Conservation (phyloP, 2,797 vertebrate genomes). For the Capromys pilorides region DNA sequence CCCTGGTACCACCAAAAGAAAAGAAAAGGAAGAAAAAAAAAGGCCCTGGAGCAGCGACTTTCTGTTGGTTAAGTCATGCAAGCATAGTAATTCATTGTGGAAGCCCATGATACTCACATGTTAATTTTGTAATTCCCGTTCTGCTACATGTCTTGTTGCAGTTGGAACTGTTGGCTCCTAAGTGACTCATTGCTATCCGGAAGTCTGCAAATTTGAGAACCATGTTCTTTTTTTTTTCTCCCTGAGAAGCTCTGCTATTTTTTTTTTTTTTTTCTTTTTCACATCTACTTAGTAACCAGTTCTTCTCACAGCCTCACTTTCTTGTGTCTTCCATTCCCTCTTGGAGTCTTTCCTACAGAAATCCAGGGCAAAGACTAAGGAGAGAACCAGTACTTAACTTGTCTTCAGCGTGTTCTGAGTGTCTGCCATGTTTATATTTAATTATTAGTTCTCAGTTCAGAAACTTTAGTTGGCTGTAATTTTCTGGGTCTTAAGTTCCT, state of each 20-base stretch:
- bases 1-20: too few species aligned
- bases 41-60: neutral
- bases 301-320: neutral
- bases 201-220: neutral
- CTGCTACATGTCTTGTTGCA: neutral
- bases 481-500: neutral
- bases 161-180: neutral
- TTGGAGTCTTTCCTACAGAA: neutral
- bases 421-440: neutral
- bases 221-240: neutral
- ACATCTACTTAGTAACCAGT: neutral
- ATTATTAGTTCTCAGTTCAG: neutral
- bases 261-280: neutral
- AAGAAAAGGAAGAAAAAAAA: too few species aligned
- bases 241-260: neutral
- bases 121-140: neutral
- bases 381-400: neutral
- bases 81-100: neutral
- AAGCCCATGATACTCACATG: neutral
- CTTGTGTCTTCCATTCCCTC: neutral
- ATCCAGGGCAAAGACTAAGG: neutral
- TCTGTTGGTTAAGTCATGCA: neutral
- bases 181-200: neutral
- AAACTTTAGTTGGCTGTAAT: neutral
- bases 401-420: neutral